These are phyloP conservation scores for Leistus spinibarbis DNA, from an alignment of 2,888 invertebrate genomes.

Conservation along the genomic window DNA sequence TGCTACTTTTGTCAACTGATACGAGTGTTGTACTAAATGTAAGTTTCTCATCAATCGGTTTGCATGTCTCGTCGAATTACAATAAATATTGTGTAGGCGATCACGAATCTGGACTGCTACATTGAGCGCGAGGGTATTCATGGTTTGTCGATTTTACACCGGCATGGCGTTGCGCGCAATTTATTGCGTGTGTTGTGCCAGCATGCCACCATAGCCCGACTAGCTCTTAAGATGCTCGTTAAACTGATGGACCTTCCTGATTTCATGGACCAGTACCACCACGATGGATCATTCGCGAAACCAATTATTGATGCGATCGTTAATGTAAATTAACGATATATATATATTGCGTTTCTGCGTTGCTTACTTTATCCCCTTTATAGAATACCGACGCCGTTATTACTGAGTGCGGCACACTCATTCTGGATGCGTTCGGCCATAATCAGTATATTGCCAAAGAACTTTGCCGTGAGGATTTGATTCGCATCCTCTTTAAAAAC, in stretches of 20 bases:
- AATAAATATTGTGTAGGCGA: not conserved
- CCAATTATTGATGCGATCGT: not conserved
- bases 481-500: no score
- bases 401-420: no score
- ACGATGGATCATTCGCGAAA: not conserved
- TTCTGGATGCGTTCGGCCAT: no score
- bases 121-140: not conserved
- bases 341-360: no score
- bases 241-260: not conserved
- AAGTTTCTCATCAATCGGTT: not conserved
- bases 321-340: no score
- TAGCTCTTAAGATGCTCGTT: not conserved
- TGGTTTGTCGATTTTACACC: not conserved
- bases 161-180: not conserved
- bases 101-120: not conserved
- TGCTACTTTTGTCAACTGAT: no score
- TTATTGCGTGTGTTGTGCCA: not conserved
- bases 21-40: not conserved
- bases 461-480: no score
- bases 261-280: not conserved
- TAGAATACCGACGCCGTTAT: no score
- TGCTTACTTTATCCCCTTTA: no score
- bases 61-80: not conserved
- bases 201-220: not conserved
- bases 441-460: no score